Evolutionary conservation across 1,140 invertebrate genomes (phyloP).

Genomic region (Eubasilissa regina): DNA sequence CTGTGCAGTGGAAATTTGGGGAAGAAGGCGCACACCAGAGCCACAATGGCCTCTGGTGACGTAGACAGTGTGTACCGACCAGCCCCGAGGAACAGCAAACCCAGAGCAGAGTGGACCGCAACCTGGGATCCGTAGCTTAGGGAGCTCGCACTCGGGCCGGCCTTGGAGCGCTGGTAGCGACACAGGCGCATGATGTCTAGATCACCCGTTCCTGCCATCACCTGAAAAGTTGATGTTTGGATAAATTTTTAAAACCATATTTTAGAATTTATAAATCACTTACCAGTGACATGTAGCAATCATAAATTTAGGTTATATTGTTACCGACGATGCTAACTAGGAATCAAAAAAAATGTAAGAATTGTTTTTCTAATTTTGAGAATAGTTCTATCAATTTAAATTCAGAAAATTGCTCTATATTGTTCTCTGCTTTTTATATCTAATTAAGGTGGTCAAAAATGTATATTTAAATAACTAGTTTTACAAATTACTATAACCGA

Average conservation of each 20-base stretch:
- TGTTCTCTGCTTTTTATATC: no score
- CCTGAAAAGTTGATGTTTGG: conserved; percentile 66
- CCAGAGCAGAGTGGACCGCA: conserved; percentile 94
- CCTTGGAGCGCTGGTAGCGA: conserved; percentile 84
- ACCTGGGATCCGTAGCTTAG: conserved; percentile 94
- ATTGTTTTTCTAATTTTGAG: no score
- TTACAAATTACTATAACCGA: no score
- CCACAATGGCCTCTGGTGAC: conserved; percentile 87
- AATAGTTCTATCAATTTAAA: no score
- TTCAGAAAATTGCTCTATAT: no score
- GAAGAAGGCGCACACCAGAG: conserved; percentile 93
- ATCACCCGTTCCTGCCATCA: conserved; percentile 96
- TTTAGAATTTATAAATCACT: neutral
- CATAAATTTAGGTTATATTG: no score
- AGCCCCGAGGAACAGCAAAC: conserved; percentile 94
- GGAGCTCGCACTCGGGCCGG: conserved; percentile 76
- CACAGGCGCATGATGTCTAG: conserved; percentile 89
- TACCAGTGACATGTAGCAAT: no score
- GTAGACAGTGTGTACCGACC: conserved; percentile 91
- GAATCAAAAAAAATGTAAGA: no score
- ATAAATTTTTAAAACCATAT: neutral
- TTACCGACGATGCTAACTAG: no score
- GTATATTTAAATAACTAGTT: no score
- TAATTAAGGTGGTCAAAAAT: no score
- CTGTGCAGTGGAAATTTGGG: conserved; percentile 97